Evolutionary conservation across 1,140 invertebrate species (phyloP).

Genomic region (Cephus cinctus): DNA sequence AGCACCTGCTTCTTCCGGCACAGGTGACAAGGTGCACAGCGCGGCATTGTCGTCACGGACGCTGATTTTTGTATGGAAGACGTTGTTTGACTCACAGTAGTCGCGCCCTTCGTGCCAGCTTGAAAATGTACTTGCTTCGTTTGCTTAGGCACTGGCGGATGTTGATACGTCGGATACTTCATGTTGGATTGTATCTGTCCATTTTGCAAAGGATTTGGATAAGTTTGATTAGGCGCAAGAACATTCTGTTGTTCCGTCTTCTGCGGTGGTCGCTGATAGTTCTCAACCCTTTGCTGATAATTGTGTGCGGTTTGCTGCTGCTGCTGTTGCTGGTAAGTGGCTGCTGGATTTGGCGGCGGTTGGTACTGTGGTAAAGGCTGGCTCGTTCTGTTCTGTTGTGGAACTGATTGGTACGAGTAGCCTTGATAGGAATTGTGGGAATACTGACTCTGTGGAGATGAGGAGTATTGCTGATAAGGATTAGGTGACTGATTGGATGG

Average conservation of each 20-base stretch:
- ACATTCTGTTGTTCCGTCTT: slow-evolving; percentile 35
- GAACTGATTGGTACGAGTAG: slow-evolving; percentile 38
- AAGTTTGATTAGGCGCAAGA: slow-evolving; percentile 42
- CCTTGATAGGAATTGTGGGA: slow-evolving; percentile 37
- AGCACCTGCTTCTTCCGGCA: slow-evolving; percentile 80
- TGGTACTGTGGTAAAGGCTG: slow-evolving; percentile 48
- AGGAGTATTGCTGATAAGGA: slow-evolving; percentile 34
- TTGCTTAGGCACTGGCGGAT: slow-evolving; percentile 56
- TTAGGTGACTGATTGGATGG: slow-evolving; percentile 39
- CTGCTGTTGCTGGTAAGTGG: slow-evolving; percentile 33
- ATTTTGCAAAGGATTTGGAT: slow-evolving; percentile 49
- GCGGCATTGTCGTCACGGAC: slow-evolving; percentile 47
- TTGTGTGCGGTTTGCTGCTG: slow-evolving; percentile 31
- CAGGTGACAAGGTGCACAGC: slow-evolving; percentile 69
- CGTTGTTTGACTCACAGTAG: slow-evolving; percentile 18
- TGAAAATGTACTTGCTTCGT: slow-evolving; percentile 68
- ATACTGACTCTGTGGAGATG: slow-evolving; percentile 32
- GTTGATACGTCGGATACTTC: slow-evolving; percentile 61
- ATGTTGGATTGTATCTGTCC: slow-evolving; percentile 46
- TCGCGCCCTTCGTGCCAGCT: slow-evolving; percentile 63
- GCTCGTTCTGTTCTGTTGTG: slow-evolving; percentile 42
- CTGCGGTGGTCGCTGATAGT: slow-evolving; percentile 41
- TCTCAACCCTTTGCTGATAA: slow-evolving; percentile 55
- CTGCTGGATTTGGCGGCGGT: slow-evolving; percentile 39
- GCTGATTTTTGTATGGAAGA: slow-evolving; percentile 39